A percentile compares a stretch with the other conserved stretches of the same genome.
phyloP scores from a whole-genome alignment of 2,888 invertebrate genomes.

The Monochamus alternatus region DNA sequence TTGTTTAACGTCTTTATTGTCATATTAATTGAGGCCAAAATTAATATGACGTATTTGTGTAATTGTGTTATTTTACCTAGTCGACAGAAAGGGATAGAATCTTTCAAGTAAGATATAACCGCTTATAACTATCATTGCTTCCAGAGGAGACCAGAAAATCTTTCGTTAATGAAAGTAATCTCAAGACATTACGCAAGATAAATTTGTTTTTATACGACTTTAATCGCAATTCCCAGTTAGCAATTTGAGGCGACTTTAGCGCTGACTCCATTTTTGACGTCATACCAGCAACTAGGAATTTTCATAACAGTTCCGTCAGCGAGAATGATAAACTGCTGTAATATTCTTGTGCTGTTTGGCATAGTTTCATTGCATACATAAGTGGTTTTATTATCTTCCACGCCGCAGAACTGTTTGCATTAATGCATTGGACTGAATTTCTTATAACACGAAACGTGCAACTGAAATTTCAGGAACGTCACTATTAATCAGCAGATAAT shows the following conservation, averaged over 20 bases:
- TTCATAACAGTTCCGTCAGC: conserved; percentile 5
- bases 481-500: too few relatives aligned
- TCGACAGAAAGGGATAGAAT: background rate
- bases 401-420: background rate
- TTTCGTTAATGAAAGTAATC: conserved; percentile 5
- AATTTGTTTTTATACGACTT: background rate
- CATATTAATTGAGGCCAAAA: too few relatives aligned
- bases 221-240: conserved; percentile 1
- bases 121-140: background rate
- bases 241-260: background rate
- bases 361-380: conserved; percentile 6
- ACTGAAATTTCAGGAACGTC: too few relatives aligned
- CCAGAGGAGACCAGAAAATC: background rate
- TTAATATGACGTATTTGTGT: too few relatives aligned
- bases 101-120: background rate
- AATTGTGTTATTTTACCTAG: too few relatives aligned
- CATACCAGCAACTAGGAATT: conserved; percentile 1
- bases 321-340: conserved; percentile 2
- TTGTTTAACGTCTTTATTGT: too few relatives aligned
- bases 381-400: background rate
- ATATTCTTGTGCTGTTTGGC: conserved; percentile 2
- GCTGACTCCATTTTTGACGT: conserved; percentile 7
- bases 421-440: too few relatives aligned
- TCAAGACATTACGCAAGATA: background rate
- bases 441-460: too few relatives aligned